These are phyloP conservation scores for Ochropleura plecta DNA, from an alignment of 2,888 invertebrate species.

Conservation along the genomic window DNA sequence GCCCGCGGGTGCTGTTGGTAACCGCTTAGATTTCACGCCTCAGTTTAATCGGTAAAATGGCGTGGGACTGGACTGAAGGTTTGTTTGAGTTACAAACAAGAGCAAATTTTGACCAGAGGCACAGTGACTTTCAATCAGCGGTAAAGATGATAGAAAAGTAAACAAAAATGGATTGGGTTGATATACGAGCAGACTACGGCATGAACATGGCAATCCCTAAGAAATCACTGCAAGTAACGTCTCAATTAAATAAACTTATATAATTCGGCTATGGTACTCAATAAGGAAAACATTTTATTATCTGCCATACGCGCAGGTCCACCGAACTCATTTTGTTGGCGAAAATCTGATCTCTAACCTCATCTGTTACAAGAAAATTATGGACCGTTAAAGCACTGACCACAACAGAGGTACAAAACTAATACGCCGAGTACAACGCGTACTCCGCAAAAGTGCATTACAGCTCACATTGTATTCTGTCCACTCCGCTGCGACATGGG, in stretches of 20 bases:
- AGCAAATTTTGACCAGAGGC: not conserved
- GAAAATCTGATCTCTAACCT: not conserved
- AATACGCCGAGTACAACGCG: slow-evolving; percentile 20
- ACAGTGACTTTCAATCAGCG: not conserved
- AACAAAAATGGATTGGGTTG: not conserved
- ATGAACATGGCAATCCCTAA: not conserved
- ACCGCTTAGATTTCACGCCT: slow-evolving; percentile 43
- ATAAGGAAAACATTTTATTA: not conserved
- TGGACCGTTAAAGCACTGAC: slow-evolving; percentile 8
- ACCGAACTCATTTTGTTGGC: not conserved
- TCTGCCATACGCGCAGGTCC: not conserved
- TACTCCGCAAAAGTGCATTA: slow-evolving; percentile 55
- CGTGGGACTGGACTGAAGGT: not conserved
- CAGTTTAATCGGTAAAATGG: slow-evolving; percentile 45
- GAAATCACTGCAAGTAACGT: not conserved
- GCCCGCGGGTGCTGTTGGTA: slow-evolving; percentile 33
- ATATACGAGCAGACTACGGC: not conserved
- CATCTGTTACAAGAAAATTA: slow-evolving; percentile 8
- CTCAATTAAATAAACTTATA: not conserved
- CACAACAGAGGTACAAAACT: slow-evolving; percentile 32
- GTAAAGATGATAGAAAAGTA: not conserved
- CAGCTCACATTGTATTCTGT: slow-evolving; percentile 33
- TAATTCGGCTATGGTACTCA: not conserved
- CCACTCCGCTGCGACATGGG: slow-evolving; percentile 14
- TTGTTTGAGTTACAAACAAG: slow-evolving; percentile 34